Conservation (phyloP, 2,113 vertebrate genomes). For the Oryzias javanicus region DNA sequence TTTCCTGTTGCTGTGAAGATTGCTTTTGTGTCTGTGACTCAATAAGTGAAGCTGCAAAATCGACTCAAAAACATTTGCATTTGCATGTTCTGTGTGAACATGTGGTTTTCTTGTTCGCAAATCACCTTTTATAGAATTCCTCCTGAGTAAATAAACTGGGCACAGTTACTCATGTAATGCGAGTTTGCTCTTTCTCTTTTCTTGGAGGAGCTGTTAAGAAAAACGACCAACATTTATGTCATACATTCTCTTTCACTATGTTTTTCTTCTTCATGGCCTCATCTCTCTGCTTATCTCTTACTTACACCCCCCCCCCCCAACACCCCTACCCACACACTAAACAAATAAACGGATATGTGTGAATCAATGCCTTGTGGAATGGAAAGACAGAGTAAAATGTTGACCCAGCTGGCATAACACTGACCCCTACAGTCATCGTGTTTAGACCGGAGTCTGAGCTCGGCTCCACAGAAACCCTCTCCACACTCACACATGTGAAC, state of each 20-base stretch:
- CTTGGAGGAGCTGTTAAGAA: conserved; percentile 38
- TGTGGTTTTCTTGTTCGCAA: conserved; percentile 19
- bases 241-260: conserved; percentile 62
- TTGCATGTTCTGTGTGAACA: conserved; percentile 1
- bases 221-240: conserved; percentile 57
- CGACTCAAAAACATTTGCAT: background rate
- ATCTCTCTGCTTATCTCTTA: conserved; percentile 39
- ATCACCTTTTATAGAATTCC: conserved; percentile 20
- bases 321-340: conserved; percentile 9
- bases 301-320: conserved; percentile 30
- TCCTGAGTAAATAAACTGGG: conserved; percentile 25
- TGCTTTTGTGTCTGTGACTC: background rate
- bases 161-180: conserved; percentile 7
- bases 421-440: conserved; percentile 23
- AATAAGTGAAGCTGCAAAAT: background rate
- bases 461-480: too few relatives aligned
- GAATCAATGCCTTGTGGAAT: conserved; percentile 60
- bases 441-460: background rate
- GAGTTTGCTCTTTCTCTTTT: conserved; percentile 16
- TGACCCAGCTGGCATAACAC: conserved; percentile 63
- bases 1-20: background rate
- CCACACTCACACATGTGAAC: too few relatives aligned
- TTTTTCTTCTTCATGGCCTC: conserved; percentile 48
- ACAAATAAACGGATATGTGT: conserved; percentile 28
- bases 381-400: conserved; percentile 55